Evolutionary conservation across 2,888 invertebrate species (phyloP), one percentile per base, ranked within the genome.

Genomic region (Zaprionus lineosus): DNA sequence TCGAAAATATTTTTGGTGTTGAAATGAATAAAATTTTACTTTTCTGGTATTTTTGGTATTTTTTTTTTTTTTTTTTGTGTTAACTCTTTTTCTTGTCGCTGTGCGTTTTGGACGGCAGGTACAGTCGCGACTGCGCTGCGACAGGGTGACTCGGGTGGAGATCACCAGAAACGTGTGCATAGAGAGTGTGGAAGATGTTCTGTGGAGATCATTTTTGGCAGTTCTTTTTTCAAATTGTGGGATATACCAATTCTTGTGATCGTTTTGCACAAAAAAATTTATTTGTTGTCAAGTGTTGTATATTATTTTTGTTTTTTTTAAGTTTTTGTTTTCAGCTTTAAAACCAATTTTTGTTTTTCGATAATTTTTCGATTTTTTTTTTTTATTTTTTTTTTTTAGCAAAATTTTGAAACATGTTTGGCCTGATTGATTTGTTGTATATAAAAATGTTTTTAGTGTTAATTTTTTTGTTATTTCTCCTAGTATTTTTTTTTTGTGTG

Each of bases 391-490:
- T 65, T 61, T 67, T 68, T 77, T 71, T 74, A 75, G 85, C 83
- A 83, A 83, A 86, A 88, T 88, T 88, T 88, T 87, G 89, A 89
- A 89, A 89, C 88, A 89, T 89, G 87, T 88, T 89, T 88, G 88
- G 89, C 89, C 89, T 89, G 89, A 89, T 88, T 89, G 88, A 88
- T 88, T 88, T 88, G 89, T 88, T 79, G 72, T 74, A 75, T 82
- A 82, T 74, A 65, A 69, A n/a, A 81, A 81, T 81, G 82, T 75
- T 61, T 69, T 60, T 57, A 51, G 74, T 81, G 63, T 67, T 81
- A 52, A 58, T 62, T 52, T 57, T 11, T 31, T 51, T 68, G 41
- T 51, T 28, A 12, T 64, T 52, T 76, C 56, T 66, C 64, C 44
- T 61, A 63, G 52, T 19, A 33, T 11, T 47, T 16, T 69, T 61